These are phyloP conservation scores for Bolborhynchus lineola DNA, from an alignment of 2,113 vertebrate species.

Conservation along the genomic window DNA sequence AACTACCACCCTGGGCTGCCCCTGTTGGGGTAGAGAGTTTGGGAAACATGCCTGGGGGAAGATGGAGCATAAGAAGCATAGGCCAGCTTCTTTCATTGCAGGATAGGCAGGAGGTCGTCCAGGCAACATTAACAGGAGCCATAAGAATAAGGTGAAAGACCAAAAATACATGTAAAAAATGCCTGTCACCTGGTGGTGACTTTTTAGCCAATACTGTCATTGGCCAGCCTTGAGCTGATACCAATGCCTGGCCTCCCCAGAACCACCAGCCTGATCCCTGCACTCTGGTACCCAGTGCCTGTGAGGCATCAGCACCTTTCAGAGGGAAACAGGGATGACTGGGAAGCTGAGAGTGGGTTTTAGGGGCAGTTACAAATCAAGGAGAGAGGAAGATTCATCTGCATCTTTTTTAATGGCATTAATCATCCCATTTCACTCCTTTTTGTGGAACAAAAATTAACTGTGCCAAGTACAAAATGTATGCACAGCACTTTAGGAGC, in stretches of 20 bases:
- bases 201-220: neutral
- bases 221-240: neutral
- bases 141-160: neutral
- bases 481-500: slow-evolving; percentile 55
- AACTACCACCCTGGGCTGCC: neutral
- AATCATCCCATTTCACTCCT: neutral
- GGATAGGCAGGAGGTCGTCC: neutral
- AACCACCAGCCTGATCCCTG: neutral
- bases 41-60: neutral
- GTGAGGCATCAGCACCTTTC: neutral
- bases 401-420: neutral
- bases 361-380: neutral
- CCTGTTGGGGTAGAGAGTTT: neutral
- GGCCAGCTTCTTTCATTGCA: neutral
- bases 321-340: neutral
- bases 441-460: neutral
- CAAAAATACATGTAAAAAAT: neutral
- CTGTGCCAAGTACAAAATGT: neutral
- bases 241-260: rapidly evolving
- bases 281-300: neutral
- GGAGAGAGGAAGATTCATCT: neutral
- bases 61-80: rapidly evolving
- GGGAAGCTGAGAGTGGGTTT: neutral
- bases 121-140: neutral
- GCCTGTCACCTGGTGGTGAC: neutral